A percentile compares a stretch with the other conserved stretches of the same genome.
These are phyloP conservation scores for Todiramphus saurophagus DNA, from an alignment of 2,113 vertebrate species.

Conservation along the genomic window DNA sequence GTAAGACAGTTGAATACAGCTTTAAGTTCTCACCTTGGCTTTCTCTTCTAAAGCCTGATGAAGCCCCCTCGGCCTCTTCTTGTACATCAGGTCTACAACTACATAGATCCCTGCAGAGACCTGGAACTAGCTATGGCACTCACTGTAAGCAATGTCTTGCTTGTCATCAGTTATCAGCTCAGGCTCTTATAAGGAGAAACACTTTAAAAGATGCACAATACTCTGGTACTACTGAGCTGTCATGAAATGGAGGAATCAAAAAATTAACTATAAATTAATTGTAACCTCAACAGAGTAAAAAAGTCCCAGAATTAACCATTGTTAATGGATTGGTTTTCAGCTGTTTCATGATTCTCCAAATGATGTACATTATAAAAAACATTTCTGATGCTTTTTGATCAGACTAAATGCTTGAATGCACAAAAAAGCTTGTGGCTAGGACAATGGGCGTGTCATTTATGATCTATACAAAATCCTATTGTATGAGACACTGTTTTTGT, in stretches of 20 bases:
- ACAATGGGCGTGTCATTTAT: constrained; percentile 11
- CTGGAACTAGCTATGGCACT: background rate
- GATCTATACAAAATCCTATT: constrained; percentile 22
- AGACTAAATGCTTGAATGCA: background rate
- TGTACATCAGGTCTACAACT: background rate
- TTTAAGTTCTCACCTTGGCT: background rate
- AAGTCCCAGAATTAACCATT: background rate
- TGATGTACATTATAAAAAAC: background rate
- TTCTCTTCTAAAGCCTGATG: background rate
- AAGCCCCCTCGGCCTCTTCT: fast-evolving
- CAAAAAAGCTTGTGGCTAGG: background rate
- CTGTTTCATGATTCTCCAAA: background rate
- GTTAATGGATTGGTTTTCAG: background rate
- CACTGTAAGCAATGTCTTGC: background rate
- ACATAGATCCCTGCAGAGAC: background rate
- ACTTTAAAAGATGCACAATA: background rate
- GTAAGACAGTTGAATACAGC: background rate
- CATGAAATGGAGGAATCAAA: background rate
- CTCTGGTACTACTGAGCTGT: background rate
- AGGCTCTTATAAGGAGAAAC: background rate
- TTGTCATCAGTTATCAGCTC: background rate
- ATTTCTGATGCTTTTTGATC: background rate
- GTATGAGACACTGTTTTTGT: constrained; percentile 56
- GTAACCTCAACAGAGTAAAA: background rate
- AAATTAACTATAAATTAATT: background rate